phyloP scores from a whole-genome alignment of 2,797 vertebrate species.

The Phylloscopus collybita region DNA sequence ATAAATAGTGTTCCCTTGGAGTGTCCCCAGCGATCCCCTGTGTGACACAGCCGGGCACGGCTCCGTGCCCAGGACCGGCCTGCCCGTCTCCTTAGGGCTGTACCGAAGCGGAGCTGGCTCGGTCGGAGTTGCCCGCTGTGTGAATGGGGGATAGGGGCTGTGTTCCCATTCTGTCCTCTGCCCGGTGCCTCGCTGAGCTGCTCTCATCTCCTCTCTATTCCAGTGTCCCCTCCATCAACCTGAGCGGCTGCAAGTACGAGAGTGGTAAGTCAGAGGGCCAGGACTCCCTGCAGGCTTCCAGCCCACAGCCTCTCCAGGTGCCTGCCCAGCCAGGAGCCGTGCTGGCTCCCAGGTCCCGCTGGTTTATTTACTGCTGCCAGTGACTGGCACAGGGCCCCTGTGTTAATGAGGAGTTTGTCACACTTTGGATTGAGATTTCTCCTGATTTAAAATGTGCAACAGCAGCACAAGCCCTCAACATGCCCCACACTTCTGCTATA shows the following conservation, averaged over 20 bases:
- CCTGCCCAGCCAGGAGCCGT: rapidly evolving
- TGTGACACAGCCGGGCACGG: rapidly evolving
- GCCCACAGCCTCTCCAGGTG: rapidly evolving
- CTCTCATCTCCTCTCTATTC: conserved; percentile 27
- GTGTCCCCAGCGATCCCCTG: background rate
- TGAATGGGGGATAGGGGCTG: background rate
- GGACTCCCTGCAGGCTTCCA: background rate
- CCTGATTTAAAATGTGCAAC: background rate
- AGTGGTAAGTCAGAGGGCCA: conserved; percentile 70
- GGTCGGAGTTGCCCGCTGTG: no score
- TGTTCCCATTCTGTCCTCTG: background rate
- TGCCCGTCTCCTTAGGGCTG: background rate
- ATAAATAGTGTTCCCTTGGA: background rate
- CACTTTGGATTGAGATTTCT: background rate
- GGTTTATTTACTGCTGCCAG: background rate
- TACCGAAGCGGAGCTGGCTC: background rate
- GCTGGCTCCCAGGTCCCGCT: rapidly evolving
- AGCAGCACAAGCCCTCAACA: rapidly evolving
- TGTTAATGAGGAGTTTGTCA: background rate
- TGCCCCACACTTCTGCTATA: background rate
- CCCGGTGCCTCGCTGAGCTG: background rate
- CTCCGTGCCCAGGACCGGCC: rapidly evolving
- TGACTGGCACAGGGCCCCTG: background rate
- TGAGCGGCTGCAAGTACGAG: conserved; percentile 79
- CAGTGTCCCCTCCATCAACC: conserved; percentile 76